A percentile compares a stretch with the other conserved stretches of the same genome.
phyloP scores from a whole-genome alignment of 2,797 vertebrate genomes.

The Dallia pectoralis region DNA sequence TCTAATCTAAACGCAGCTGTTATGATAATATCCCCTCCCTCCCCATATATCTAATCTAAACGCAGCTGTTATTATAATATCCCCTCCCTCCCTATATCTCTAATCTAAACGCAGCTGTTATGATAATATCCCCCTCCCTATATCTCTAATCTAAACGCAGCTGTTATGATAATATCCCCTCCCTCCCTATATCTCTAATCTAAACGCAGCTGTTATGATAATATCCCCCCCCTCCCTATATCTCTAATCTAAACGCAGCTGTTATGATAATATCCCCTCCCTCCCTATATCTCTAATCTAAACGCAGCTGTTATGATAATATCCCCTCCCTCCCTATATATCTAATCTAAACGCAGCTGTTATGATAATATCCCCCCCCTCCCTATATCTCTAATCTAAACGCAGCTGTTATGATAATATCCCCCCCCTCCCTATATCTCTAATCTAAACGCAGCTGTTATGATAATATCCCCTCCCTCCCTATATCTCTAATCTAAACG shows the following conservation, averaged over 20 bases:
- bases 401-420: constrained; percentile 20
- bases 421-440: no score
- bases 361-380: constrained; percentile 25
- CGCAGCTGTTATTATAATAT: no score
- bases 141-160: constrained; percentile 18
- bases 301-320: constrained; percentile 12
- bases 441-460: constrained; percentile 18
- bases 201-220: constrained; percentile 10
- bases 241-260: constrained; percentile 18
- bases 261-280: constrained; percentile 22
- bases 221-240: no score
- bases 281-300: no score
- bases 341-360: constrained; percentile 16
- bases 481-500: constrained; percentile 21
- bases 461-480: constrained; percentile 22
- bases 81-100: no score
- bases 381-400: constrained; percentile 22
- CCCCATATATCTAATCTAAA: no score
- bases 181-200: no score
- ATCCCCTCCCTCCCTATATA: no score
- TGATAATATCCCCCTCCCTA: constrained; percentile 23
- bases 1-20: no score
- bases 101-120: constrained; percentile 10
- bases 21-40: no score
- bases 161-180: constrained; percentile 22